Evolutionary conservation across 2,113 vertebrate species (phyloP), one percentile per base, ranked within the genome.

Genomic region (Cranoglanis bouderius): DNA sequence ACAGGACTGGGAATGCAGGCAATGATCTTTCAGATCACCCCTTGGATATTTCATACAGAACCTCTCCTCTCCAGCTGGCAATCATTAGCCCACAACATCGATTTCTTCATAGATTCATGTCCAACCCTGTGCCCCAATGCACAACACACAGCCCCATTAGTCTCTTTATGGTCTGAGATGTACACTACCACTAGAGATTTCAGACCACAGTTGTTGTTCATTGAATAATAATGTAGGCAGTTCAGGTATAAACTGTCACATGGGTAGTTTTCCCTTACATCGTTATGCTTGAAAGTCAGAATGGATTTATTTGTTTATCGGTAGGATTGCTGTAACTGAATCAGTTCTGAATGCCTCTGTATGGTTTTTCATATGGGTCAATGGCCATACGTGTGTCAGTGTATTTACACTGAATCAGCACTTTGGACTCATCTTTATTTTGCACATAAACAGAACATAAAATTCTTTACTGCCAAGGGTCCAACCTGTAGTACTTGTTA

Each of bases 21-120:
- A 75, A 26, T 57, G 10, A 75, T 74, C 24, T n/a, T 49, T n/a
- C 29, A n/a, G 38, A 65, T 80, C 61, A 59, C 40, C 16, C 18
- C 29, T 61, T 40, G 14, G 24, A 85, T 84, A 40, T 72, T 72
- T 88, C 72, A 80, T 78, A 75, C 10, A 59, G 19, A 26, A 14
- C 61, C 13, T 51, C 3, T 85, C 8, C 81, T 51, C 10, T 77
- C 4, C 6, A 6, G n/a, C 63, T 84, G 70, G 63, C 26, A 91
- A 91, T 90, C 85, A 91, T 90, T 91, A 89, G 29, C 87, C 46
- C 32, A 88, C 16, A 51, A 4, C 67, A 90, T 91, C 40, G 85
- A 91, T 91, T 85, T 85, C 1, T 5, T 51, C 32, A 6, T 9
- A 24, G 53, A 81, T 40, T 77, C 70, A 10, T 80, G 77, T 51